These are phyloP conservation scores for Leucoraja erinaceus DNA, from an alignment of 2,113 vertebrate genomes.

Conservation along the genomic window DNA sequence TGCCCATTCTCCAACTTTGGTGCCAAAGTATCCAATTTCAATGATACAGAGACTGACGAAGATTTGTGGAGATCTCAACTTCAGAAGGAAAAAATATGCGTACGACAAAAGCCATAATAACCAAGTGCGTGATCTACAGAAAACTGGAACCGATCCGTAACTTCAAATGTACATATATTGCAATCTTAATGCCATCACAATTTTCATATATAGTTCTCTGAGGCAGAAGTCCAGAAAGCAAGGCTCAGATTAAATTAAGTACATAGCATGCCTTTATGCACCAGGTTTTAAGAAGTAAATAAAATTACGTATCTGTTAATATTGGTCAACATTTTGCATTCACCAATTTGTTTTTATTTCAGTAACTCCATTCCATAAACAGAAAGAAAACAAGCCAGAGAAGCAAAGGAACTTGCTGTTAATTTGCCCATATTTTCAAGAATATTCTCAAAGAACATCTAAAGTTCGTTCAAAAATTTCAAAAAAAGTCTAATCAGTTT, in stretches of 20 bases:
- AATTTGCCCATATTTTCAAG: neutral
- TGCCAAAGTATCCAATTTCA: constrained; percentile 29
- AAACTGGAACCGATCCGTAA: neutral
- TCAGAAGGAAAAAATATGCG: neutral
- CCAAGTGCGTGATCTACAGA: neutral
- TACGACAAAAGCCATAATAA: neutral
- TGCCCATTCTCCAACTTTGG: neutral
- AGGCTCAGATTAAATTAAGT: neutral
- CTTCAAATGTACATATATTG: constrained; percentile 1
- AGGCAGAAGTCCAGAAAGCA: neutral
- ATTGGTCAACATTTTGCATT: constrained; percentile 27
- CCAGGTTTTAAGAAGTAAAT: constrained; percentile 31
- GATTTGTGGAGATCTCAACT: neutral
- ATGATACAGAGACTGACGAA: neutral
- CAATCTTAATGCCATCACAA: neutral
- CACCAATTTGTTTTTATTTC: neutral
- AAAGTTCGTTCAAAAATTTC: neutral
- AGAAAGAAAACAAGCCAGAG: neutral
- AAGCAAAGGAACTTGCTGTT: neutral
- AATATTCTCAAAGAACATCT: neutral
- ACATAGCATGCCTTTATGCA: neutral
- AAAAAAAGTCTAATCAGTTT: neutral
- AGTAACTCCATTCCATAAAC: constrained; percentile 2
- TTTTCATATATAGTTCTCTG: neutral
- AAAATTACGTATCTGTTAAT: constrained; percentile 21